Conservation (phyloP, 1,140 invertebrate species). For the Neodiprion virginianus region DNA sequence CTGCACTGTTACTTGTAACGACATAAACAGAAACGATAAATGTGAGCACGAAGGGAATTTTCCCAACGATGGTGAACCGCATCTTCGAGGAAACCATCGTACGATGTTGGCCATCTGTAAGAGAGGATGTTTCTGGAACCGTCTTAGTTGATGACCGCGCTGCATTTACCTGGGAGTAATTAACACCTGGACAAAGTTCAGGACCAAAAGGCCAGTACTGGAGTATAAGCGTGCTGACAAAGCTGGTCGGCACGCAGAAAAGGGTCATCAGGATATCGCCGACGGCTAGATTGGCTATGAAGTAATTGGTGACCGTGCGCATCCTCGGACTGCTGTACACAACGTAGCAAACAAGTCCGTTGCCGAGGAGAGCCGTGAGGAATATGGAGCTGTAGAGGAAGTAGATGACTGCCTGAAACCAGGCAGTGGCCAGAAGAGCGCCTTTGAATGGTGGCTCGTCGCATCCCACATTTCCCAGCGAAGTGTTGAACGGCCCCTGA, state of each 20-base stretch:
- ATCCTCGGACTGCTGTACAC: conserved; percentile 79
- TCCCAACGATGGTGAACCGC: too few species aligned
- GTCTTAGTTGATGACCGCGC: too few species aligned
- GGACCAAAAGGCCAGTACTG: conserved; percentile 86
- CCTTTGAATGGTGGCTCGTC: conserved; percentile 26
- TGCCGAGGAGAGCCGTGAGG: conserved; percentile 77
- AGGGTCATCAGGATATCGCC: conserved; percentile 86
- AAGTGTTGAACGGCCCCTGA: background rate
- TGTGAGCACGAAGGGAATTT: too few species aligned
- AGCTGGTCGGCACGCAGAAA: conserved; percentile 88
- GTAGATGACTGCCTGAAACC: conserved; percentile 73
- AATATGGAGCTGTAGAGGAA: conserved; percentile 79
- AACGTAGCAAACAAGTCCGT: conserved; percentile 83
- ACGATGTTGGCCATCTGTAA: too few species aligned
- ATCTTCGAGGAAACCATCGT: too few species aligned
- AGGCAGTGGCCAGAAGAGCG: conserved; percentile 39
- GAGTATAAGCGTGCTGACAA: conserved; percentile 75
- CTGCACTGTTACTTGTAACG: too few species aligned
- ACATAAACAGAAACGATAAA: too few species aligned
- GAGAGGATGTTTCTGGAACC: too few species aligned
- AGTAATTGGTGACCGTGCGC: conserved; percentile 88
- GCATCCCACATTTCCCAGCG: conserved; percentile 26
- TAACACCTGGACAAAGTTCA: conserved; percentile 78
- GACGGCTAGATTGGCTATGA: conserved; percentile 85
- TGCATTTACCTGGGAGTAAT: conserved; percentile 65